Percentiles rank a stretch among this genome's conserved stretches.
Conservation (phyloP, 2,113 vertebrate genomes). For the Eurystomus gularis region DNA sequence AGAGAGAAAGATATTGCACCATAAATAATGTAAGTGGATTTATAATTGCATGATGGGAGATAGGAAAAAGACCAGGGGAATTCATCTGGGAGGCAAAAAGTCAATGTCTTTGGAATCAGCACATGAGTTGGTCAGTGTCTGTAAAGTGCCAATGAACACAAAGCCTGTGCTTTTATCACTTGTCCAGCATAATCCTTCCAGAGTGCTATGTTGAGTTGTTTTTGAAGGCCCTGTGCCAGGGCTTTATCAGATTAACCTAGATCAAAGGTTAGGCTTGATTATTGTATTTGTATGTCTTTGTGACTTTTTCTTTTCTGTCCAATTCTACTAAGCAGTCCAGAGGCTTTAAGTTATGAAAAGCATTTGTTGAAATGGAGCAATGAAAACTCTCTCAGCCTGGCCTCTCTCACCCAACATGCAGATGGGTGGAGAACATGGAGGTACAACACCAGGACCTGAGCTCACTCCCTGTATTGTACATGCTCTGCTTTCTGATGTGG, state of each 20-base stretch:
- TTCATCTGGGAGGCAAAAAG: background rate
- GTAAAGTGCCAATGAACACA: conserved; percentile 18
- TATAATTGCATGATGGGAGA: background rate
- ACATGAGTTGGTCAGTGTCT: background rate
- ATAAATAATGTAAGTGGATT: background rate
- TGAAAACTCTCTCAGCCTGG: background rate
- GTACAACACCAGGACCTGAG: fast-evolving
- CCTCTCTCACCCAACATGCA: background rate
- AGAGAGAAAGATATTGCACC: background rate
- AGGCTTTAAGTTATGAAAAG: background rate
- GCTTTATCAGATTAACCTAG: conserved; percentile 40
- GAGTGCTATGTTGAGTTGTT: background rate
- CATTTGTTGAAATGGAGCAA: background rate
- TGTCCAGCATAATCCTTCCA: conserved; percentile 5
- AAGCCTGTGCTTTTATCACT: conserved; percentile 33
- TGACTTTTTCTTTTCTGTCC: background rate
- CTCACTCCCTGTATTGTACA: background rate
- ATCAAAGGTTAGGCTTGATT: conserved; percentile 38
- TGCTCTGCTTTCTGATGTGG: background rate
- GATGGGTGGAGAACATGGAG: background rate
- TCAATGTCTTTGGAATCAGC: background rate
- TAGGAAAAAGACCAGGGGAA: background rate
- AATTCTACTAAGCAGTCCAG: background rate
- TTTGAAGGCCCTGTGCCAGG: conserved; percentile 19
- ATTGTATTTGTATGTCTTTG: background rate